Evolutionary conservation across 2,113 vertebrate genomes (phyloP), one percentile per base, ranked within the genome.

Genomic region (Heteronetta atricapilla): DNA sequence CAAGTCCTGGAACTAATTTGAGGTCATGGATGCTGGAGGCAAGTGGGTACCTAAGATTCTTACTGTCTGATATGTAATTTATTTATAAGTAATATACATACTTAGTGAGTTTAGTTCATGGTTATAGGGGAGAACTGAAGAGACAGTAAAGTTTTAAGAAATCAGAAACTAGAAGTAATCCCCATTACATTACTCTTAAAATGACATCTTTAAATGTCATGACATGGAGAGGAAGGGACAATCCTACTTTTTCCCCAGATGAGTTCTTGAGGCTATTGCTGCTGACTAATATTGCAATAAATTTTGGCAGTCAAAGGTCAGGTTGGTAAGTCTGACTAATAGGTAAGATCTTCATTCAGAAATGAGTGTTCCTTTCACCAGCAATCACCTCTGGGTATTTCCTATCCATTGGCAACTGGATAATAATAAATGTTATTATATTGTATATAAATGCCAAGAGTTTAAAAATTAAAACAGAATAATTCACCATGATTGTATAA

Each of bases 211-310:
- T 38, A 70, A 34, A 62, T 52, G 11, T 38, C 58, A 22, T 85
- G 25, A 11, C 42, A 3, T 6, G 4, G 13, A 14, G 13, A 76
- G 19, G 58, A 86, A 34, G 13, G 31, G 10, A 19, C 11, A 53
- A 5, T 58, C 10, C 6, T 44, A 0, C 28, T 33, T 64, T 31
- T n/a, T 1, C 3, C 16, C 8, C 5, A 33, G 0, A 10, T 19
- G 9, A 34, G 18, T 66, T 88, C 29, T 73, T 58, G 33, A 69
- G 33, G 10, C 28, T 79, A 13, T 22, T 80, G 13, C 22, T 80
- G 75, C 33, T 80, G 29, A 6, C 66, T 44, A 55, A 36, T 69
- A 55, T 50, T 73, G 42, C 11, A 17, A 20, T 89, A 42, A 64
- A 42, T 79, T 53, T 73, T 64, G 78, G n/a, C 44, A 68, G 70